Evolutionary conservation across 2,797 vertebrate genomes (phyloP), one percentile per base, ranked within the genome.

Genomic region (Schizopygopsis malacanthus): DNA sequence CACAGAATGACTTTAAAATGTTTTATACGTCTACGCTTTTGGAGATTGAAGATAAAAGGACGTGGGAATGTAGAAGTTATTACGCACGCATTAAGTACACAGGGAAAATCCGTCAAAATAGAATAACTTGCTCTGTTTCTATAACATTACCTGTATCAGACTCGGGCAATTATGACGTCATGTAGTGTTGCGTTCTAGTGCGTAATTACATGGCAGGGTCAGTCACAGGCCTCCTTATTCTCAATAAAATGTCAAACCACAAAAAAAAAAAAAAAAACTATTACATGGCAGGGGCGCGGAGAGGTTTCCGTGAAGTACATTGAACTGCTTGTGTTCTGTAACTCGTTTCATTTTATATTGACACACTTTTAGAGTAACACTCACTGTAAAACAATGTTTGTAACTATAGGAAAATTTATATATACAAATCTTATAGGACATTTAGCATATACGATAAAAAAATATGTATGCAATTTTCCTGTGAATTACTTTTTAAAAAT

Each of bases 131-230:
- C 6, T 15, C 7, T 52, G 41, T 50, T 83, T 65, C 13, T 45
- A 9, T 45, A 39, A 20, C 13, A 76, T 61, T 25, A 76, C 65
- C 28, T 50, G 72, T 39, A 52, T 67, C 8, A 18, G 8, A 76
- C 13, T 65, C 7, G 0, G 18, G 20, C 71, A 37, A 37, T 50
- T 76, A 52, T 83, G 72, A 65, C 71, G 59, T 83, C 71, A 83
- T 11, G 15, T 12, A 25, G 9, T 16, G 59, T 75, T 52, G 82
- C 28, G 28, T 76, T 52, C 39, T 73, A 73, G 56, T 43, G 56
- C 25, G 56, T 75, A 43, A 33, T 33, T 33, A 33, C 28, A 33
- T 33, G 28, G 28, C 28, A 33, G 28, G 28, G 28, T 33, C 28
- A 33, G 28, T 33, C 28, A 33, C 28, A 33, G 28, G 28, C 28